Base-by-base conservation (phyloP, 2,888 invertebrate species). In the Pyrrhopygopsis socrates region DNA sequence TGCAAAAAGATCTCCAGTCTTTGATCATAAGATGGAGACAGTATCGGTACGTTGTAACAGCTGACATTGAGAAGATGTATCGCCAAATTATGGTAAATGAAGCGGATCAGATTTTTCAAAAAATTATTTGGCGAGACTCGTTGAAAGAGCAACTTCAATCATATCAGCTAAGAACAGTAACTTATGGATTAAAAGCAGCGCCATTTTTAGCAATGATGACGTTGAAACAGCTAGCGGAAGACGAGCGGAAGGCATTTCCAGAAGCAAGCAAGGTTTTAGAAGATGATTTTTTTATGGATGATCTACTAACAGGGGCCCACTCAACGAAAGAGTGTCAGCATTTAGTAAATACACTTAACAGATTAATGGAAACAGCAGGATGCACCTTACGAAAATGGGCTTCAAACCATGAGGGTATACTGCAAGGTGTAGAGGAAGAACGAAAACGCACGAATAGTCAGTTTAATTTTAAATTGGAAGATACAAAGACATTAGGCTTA, bases 11-110 rank as follows among this genome's bases (percentile, higher is more conserved):
- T 34, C 85, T 91, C 11, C 78, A 80, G 27, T 38, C 50, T 0
- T 65, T 91, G 0, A 74, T 90, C 2, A 2, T 87, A 83, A 88
- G 60, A 89, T 22, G 34, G 34, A 5, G 34, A 34, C 65, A 74
- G 29, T 54, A 89, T 15, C 87, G 86, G n/a, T 89, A 86, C 29
- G 79, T 89, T 3, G 18, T 88, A 18, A 71, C 67, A 24, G 89
- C 87, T 0, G 91, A 91, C n/a, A 82, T 91, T 1, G 89, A 90
- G 38, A 91, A 92, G 71, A 90, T 90, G 89, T 93, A 91, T 58
- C 63, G 92, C 11, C 80, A 82, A 30, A 30, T 80, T 24, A 13
- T 86, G 0, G 85, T 93, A 0, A 82, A 91, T 70, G 80, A 84
- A 15, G 45, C 67, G 13, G 89, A 93, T 22, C 38, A 90, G 29